Evolutionary conservation across 2,888 invertebrate genomes (phyloP), one percentile per base, ranked within the genome.

Genomic region (Allophyes oxyacanthae): DNA sequence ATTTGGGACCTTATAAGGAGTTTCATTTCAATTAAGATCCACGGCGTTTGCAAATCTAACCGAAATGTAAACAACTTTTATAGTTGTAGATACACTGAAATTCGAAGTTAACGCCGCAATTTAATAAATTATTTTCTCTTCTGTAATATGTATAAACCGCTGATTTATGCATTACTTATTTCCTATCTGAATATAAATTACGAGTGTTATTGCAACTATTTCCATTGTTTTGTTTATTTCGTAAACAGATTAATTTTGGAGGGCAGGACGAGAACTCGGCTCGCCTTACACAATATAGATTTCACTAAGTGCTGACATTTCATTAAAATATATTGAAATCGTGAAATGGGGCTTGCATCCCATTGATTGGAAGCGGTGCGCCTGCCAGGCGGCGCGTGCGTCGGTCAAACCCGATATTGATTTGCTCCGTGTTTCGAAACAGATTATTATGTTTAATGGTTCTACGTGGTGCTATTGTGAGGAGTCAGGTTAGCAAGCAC

Each of bases 291-390:
- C 87, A 91, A 91, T 85, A 83, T 84, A 83, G 82, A 87, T 90
- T 90, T 87, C 89, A 88, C 84, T 86, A 87, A 90, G 88, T 89
- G 87, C 92, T 89, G 91, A 90, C 92, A 92, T 93, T 93, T 92
- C 87, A 91, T 92, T 92, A 89, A 88, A 89, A 88, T 89, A 88
- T 91, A 93, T 93, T 92, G 92, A 88, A 93, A 92, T 93, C 93
- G 93, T 92, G 93, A 91, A 93, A 89, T 87, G 85, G 89, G 82
- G 85, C 84, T 85, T 87, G 89, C 85, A 89, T 92, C 91, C 88
- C 83, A 90, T 88, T 92, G 92, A 93, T 93, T 91, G 91, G 87
- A 74, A 86, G 85, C 81, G 70, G 75, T 72, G 77, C 66, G 79
- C 68, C 57, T 30, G 58, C 45, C 58, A 77, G 86, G 87, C 88